Evolutionary conservation across 2,888 invertebrate genomes (phyloP).

Genomic region (Drosophila longiperda): DNA sequence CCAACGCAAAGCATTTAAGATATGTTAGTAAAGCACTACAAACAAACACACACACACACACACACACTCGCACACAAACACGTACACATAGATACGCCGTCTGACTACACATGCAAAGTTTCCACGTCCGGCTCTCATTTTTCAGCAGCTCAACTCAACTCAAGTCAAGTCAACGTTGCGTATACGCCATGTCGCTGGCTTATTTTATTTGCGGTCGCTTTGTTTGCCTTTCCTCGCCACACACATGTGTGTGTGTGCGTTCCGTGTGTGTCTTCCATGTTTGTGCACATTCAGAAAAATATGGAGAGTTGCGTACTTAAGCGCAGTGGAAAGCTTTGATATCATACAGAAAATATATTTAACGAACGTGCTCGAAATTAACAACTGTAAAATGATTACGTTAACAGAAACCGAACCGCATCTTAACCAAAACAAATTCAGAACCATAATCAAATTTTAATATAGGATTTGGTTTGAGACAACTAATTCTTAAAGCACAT

Average conservation of each 20-base stretch:
- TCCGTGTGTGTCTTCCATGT: background rate
- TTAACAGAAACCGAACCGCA: background rate
- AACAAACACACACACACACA: conserved; percentile 4
- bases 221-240: conserved; percentile 31
- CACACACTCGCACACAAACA: background rate
- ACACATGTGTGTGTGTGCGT: background rate
- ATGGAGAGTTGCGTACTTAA: background rate
- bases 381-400: background rate
- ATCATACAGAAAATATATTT: background rate
- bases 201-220: conserved; percentile 70
- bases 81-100: conserved; percentile 18
- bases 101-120: conserved; percentile 60
- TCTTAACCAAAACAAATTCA: background rate
- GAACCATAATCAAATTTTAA: background rate
- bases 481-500: background rate
- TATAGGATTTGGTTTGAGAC: background rate
- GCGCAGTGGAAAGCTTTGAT: background rate
- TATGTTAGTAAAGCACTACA: conserved; percentile 20
- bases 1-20: conserved; percentile 65
- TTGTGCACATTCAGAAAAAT: conserved; percentile 4
- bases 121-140: conserved; percentile 66
- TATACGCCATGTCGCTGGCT: conserved; percentile 63
- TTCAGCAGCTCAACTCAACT: conserved; percentile 63
- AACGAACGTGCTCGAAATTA: background rate
- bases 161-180: conserved; percentile 62